Conservation (phyloP, 1,140 invertebrate species). For the Triops longicaudatus region DNA sequence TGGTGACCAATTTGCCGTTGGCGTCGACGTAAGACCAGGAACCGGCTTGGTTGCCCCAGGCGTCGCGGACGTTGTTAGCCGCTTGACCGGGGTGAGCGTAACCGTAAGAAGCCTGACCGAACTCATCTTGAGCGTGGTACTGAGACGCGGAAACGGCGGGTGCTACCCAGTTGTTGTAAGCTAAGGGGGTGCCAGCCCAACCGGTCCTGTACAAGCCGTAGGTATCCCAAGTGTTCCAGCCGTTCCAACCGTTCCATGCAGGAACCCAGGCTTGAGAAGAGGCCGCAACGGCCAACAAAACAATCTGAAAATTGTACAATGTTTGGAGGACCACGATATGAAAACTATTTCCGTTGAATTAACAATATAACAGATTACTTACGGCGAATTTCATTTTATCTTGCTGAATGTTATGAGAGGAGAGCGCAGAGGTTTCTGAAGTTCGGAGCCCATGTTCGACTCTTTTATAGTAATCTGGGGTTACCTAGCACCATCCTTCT, state of each 20-base stretch:
- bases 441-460: background rate
- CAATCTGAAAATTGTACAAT: conserved; percentile 35
- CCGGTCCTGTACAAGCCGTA: background rate
- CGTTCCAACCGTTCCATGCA: background rate
- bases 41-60: conserved; percentile 38
- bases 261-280: conserved; percentile 30
- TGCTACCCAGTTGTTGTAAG: conserved; percentile 14
- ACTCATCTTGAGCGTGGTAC: conserved; percentile 35
- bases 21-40: conserved; percentile 40
- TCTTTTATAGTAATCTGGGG: conserved; percentile 2
- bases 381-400: conserved; percentile 3
- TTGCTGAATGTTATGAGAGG: background rate
- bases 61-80: conserved; percentile 32
- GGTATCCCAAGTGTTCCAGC: conserved; percentile 19
- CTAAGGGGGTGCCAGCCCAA: background rate
- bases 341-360: background rate
- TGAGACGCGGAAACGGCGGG: conserved; percentile 27
- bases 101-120: conserved; percentile 32
- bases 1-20: conserved; percentile 36
- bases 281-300: conserved; percentile 34
- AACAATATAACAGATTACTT: background rate
- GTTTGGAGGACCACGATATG: background rate
- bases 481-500: background rate
- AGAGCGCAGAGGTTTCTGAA: background rate
- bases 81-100: conserved; percentile 34